Evolutionary conservation across 2,888 invertebrate species (phyloP).

Genomic region (Amphimallon solstitiale): DNA sequence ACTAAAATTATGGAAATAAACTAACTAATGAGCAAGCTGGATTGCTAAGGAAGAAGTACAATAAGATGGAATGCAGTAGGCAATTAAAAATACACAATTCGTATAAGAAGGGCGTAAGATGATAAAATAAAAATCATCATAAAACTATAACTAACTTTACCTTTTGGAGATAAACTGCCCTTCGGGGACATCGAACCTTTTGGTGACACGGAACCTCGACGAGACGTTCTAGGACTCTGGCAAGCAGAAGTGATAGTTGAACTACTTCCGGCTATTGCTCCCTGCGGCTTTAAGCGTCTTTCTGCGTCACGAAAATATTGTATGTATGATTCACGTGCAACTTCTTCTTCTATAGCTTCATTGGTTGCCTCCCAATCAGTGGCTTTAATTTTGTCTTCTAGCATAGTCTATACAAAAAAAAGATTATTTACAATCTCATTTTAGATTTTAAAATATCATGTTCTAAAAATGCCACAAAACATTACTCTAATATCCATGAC

Average conservation of each 20-base stretch:
- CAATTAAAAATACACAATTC: no score
- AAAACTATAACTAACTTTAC: background rate
- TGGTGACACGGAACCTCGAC: constrained; percentile 60
- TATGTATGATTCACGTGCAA: constrained; percentile 85
- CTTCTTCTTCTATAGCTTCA: constrained; percentile 89
- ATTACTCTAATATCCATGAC: no score
- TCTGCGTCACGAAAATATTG: constrained; percentile 68
- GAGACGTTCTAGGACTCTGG: constrained; percentile 56
- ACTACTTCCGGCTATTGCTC: constrained; percentile 59
- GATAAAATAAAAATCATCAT: background rate
- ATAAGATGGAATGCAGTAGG: no score
- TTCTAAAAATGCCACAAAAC: no score
- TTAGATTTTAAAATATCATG: no score
- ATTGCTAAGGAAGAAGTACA: no score
- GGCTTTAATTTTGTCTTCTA: constrained; percentile 87
- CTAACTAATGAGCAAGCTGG: no score
- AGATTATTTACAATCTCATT: no score
- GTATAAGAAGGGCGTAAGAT: no score
- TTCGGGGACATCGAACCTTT: constrained; percentile 60
- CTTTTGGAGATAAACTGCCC: constrained; percentile 46
- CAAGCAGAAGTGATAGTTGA: constrained; percentile 55
- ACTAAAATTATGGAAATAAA: no score
- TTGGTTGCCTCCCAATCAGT: constrained; percentile 94
- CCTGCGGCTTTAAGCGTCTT: constrained; percentile 59
- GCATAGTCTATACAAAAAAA: constrained; percentile 74